These are phyloP conservation scores for Boulengeromyrus knoepffleri DNA, from an alignment of 2,113 vertebrate genomes.

Conservation along the genomic window DNA sequence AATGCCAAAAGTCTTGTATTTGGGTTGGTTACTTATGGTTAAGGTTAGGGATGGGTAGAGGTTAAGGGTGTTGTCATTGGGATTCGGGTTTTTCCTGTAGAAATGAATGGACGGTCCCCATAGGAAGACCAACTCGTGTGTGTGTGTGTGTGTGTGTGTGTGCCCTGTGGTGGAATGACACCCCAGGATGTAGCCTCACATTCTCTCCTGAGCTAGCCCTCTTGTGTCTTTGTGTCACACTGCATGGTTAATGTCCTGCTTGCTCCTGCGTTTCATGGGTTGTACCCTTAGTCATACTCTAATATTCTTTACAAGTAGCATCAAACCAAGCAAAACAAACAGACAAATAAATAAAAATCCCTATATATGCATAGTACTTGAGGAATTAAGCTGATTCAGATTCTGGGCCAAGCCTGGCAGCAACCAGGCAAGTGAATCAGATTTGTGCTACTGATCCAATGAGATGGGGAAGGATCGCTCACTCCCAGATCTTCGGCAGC, in stretches of 20 bases:
- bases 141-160: not conserved
- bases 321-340: not conserved
- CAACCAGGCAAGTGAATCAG: not conserved
- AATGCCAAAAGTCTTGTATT: no score
- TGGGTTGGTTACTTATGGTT: no score
- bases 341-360: not conserved
- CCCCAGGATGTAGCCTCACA: not conserved
- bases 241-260: not conserved
- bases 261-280: not conserved
- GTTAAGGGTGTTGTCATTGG: no score
- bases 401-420: not conserved
- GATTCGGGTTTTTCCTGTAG: no score
- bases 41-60: no score
- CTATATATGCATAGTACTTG: not conserved
- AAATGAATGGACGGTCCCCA: no score
- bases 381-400: not conserved
- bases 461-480: constrained; percentile 24
- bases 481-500: constrained; percentile 24
- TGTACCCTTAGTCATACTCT: not conserved
- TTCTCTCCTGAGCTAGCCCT: not conserved
- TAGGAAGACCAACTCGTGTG: not conserved
- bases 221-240: not conserved
- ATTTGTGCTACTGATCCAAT: constrained; percentile 27
- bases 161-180: not conserved
- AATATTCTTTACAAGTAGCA: not conserved